Evolutionary conservation across 2,113 vertebrate species (phyloP).

Genomic region (Chloropsis cyanopogon): DNA sequence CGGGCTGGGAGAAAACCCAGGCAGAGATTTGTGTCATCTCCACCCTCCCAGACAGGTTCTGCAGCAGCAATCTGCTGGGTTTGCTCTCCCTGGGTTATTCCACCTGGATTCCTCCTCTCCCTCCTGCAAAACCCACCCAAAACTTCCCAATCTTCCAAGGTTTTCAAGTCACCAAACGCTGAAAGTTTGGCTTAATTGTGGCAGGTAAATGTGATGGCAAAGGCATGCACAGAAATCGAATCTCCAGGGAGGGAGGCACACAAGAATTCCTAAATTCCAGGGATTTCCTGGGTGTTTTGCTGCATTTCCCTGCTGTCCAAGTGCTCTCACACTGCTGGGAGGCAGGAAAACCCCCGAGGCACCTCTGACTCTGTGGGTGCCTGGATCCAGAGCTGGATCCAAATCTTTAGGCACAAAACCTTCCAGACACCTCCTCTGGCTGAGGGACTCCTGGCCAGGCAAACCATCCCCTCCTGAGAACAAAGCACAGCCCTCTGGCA

Average conservation of each 20-base stretch:
- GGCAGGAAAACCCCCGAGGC: background rate
- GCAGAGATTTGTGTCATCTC: background rate
- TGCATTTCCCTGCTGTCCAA: background rate
- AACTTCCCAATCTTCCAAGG: background rate
- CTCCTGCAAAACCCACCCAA: background rate
- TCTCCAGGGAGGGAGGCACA: background rate
- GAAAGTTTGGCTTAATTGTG: background rate
- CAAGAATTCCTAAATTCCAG: background rate
- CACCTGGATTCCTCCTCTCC: background rate
- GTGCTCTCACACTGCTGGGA: background rate
- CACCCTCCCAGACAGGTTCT: background rate
- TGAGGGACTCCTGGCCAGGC: background rate
- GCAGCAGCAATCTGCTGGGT: background rate
- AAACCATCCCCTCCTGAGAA: background rate
- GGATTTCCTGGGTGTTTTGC: background rate
- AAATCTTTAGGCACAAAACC: background rate
- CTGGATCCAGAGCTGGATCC: background rate
- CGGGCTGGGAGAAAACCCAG: background rate
- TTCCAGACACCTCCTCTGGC: background rate
- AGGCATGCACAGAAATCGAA: accelerated
- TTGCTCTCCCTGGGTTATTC: background rate
- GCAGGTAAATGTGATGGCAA: background rate
- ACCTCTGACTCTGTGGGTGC: background rate
- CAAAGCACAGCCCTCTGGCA: background rate
- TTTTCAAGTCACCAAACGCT: background rate